A percentile compares a stretch with the other conserved stretches of the same genome.
Conservation (phyloP, 2,113 vertebrate genomes). For the Hirundichthys speculiger region DNA sequence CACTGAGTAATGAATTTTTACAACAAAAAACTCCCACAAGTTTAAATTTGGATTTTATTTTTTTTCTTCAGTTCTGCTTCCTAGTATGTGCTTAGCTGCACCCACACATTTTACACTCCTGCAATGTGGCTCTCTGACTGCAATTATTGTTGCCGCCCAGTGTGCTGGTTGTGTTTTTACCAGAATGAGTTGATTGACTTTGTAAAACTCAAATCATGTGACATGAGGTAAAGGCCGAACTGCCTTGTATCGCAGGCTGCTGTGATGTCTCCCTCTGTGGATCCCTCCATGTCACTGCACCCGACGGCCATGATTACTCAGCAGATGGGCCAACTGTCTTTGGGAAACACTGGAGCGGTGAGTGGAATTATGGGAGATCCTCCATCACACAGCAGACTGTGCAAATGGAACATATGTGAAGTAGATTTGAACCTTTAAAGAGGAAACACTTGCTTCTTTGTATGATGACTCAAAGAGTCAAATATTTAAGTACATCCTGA, state of each 20-base stretch:
- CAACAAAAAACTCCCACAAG: neutral
- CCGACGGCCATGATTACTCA: conserved; percentile 95
- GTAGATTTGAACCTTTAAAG: too few species aligned
- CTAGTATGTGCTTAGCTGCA: neutral
- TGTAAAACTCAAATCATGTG: conserved; percentile 17
- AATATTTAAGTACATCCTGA: too few species aligned
- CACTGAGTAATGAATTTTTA: neutral
- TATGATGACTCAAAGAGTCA: too few species aligned
- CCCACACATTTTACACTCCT: neutral
- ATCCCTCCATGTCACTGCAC: conserved; percentile 97
- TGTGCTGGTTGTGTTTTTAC: conserved; percentile 9
- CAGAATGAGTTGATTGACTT: conserved; percentile 8
- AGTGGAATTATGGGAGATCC: conserved; percentile 59
- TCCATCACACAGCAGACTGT: neutral
- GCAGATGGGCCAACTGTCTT: conserved; percentile 98
- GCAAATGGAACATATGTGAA: conserved; percentile 17
- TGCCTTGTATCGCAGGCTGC: conserved; percentile 67
- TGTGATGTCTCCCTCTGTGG: conserved; percentile 81
- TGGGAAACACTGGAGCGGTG: conserved; percentile 93
- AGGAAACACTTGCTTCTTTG: too few species aligned
- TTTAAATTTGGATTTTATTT: neutral
- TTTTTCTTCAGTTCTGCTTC: neutral
- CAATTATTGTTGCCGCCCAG: neutral
- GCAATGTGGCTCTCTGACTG: neutral
- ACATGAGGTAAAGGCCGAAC: conserved; percentile 1